Evolutionary conservation across 2,113 vertebrate genomes (phyloP).

Genomic region (Phrynosoma platyrhinos): DNA sequence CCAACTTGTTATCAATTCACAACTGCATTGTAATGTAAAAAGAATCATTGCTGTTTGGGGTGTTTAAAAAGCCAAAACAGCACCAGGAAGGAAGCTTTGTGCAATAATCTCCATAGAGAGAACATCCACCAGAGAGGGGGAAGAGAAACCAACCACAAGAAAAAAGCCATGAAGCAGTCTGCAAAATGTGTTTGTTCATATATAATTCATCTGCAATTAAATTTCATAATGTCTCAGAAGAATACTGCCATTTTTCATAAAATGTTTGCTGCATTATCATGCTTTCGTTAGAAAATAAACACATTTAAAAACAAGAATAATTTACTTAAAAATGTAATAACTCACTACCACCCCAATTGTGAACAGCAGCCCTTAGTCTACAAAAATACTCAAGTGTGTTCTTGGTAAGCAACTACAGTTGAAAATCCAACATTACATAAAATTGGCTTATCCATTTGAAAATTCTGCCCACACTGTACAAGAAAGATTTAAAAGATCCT

Average conservation of each 20-base stretch:
- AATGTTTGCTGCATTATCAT: background rate
- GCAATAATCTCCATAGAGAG: too few relatives aligned
- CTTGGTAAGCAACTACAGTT: background rate
- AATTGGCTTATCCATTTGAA: background rate
- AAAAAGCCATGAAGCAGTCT: background rate
- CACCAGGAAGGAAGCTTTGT: too few relatives aligned
- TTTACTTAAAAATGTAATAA: conserved; percentile 19
- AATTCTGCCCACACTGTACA: background rate
- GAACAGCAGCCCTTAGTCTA: background rate
- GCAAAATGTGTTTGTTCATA: background rate
- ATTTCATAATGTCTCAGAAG: background rate
- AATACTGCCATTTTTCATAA: conserved; percentile 3
- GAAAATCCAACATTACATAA: conserved; percentile 16
- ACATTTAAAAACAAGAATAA: background rate
- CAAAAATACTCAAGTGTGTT: background rate
- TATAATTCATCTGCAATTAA: conserved; percentile 5
- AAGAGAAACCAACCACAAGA: background rate
- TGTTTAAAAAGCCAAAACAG: too few relatives aligned
- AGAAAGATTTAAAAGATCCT: background rate
- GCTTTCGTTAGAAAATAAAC: background rate
- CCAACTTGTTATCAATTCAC: too few relatives aligned
- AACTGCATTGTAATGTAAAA: too few relatives aligned
- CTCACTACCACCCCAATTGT: background rate
- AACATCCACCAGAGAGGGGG: background rate
- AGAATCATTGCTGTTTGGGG: too few relatives aligned